Base-by-base conservation (phyloP, 2,888 invertebrate genomes). In the Yponomeuta evonymella region DNA sequence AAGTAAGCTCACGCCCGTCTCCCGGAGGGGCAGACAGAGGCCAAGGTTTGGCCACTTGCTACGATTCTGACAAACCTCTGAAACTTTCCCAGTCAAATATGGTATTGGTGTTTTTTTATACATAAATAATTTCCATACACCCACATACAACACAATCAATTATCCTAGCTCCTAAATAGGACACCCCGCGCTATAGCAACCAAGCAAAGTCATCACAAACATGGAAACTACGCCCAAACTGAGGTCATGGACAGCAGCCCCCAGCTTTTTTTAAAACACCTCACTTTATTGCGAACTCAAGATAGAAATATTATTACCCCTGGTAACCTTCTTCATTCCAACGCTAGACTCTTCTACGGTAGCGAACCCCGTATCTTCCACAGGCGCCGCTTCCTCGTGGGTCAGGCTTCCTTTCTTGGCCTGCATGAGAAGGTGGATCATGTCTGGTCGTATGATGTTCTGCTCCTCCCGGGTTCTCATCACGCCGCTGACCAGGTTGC, bases 371-470 rank as follows among this genome's bases (percentile, higher is more conserved):
- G 84, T 82, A 72, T 82, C 83, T 6, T 83, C 83, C 2, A 79
- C 79, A 2, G 15, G 51, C 51, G 15, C 51, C 51, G 3, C 5
- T 2, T 58, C 51, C 15, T 58, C 51, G 15, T 58, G 51, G 15
- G 51, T 15, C 51, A 58, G 15, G 15, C 12, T 58, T 58, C 89
- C 92, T 79, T 89, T 90, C 72, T 88, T 90, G 10, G 93, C 90
- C 76, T 94, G 91, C 86, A 94, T 86, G 0, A 94, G 80, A 10
- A 94, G 75, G 70, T 94, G 89, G 33, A 94, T 92, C 92, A 94
- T 93, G 73, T 93, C 93, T 0, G 88, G 88, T 30, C 93, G 81
- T 11, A 87, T 76, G 23, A 91, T 85, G 5, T 84, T 81, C 5
- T 83, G 72, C 23, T 79, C 74, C 67, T 86, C 82, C 1, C 92